Percentiles rank a stretch among this genome's conserved stretches.
phyloP scores from a whole-genome alignment of 2,888 invertebrate genomes.

The Drosophila pseudotalamancana region DNA sequence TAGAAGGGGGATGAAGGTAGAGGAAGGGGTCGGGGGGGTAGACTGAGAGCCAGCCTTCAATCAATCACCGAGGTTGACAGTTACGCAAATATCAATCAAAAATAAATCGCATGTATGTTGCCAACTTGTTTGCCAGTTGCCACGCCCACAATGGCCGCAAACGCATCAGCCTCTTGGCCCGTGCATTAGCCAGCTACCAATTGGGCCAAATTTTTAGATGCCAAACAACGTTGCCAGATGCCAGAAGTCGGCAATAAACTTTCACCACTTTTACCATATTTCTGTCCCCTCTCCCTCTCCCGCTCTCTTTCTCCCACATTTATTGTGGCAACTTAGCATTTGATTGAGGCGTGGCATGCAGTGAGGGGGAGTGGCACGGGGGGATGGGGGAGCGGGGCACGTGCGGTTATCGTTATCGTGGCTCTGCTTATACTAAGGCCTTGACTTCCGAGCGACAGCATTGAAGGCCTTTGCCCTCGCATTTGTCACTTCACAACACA shows the following conservation, averaged over 20 bases:
- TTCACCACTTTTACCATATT: slow-evolving; percentile 14
- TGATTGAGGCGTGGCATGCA: slow-evolving; percentile 32
- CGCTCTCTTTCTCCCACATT: slow-evolving; percentile 28
- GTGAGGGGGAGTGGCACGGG: background rate
- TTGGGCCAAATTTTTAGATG: slow-evolving; percentile 29
- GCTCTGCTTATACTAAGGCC: slow-evolving; percentile 24
- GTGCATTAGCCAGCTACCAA: slow-evolving; percentile 43
- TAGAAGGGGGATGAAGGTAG: background rate
- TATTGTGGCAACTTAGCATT: slow-evolving; percentile 56
- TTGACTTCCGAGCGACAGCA: slow-evolving; percentile 31
- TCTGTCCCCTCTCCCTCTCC: no score
- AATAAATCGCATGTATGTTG: slow-evolving; percentile 77
- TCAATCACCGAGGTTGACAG: slow-evolving; percentile 75
- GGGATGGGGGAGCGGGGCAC: slow-evolving; percentile 20
- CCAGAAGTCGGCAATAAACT: slow-evolving; percentile 42
- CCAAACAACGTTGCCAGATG: slow-evolving; percentile 34
- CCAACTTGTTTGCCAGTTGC: slow-evolving; percentile 73
- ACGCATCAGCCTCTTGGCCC: slow-evolving; percentile 47
- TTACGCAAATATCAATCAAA: slow-evolving; percentile 79
- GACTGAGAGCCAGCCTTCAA: slow-evolving; percentile 62
- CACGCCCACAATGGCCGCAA: slow-evolving; percentile 23
- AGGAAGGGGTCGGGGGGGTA: background rate
- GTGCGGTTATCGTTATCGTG: slow-evolving; percentile 39
- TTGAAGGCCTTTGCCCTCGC: slow-evolving; percentile 18
- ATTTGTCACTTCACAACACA: slow-evolving; percentile 53